phyloP scores from a whole-genome alignment of 2,888 invertebrate genomes.

The Palloptera scutellata region DNA sequence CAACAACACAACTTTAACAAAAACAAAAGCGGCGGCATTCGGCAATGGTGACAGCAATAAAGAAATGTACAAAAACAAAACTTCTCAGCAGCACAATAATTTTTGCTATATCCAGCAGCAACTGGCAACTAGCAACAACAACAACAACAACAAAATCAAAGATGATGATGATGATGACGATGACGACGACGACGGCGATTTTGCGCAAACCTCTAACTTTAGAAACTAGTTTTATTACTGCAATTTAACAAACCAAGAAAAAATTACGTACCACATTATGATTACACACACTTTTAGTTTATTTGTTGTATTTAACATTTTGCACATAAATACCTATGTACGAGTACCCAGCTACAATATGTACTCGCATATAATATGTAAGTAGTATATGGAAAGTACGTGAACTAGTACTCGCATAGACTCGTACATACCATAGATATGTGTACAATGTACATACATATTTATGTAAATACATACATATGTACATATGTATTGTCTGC shows the following conservation, averaged over 20 bases:
- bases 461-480: background rate
- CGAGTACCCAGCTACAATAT: background rate
- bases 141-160: constrained; percentile 23
- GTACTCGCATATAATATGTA: background rate
- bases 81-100: background rate
- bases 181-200: background rate
- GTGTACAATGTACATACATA: background rate
- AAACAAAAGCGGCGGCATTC: background rate
- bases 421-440: background rate
- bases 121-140: background rate
- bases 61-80: constrained; percentile 3
- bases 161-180: background rate
- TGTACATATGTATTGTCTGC: background rate
- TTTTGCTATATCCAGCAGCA: background rate
- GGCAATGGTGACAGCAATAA: background rate
- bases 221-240: constrained; percentile 54
- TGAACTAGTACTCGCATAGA: constrained; percentile 8
- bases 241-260: constrained; percentile 50
- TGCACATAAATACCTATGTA: background rate
- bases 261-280: constrained; percentile 51
- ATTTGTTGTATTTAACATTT: constrained; percentile 9
- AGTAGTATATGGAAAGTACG: constrained; percentile 13
- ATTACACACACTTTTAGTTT: constrained; percentile 24
- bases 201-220: constrained; percentile 23
- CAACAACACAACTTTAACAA: constrained; percentile 4